Evolutionary conservation across 1,140 invertebrate genomes (phyloP), one percentile per base, ranked within the genome.

Genomic region (Drosophila nikananu): DNA sequence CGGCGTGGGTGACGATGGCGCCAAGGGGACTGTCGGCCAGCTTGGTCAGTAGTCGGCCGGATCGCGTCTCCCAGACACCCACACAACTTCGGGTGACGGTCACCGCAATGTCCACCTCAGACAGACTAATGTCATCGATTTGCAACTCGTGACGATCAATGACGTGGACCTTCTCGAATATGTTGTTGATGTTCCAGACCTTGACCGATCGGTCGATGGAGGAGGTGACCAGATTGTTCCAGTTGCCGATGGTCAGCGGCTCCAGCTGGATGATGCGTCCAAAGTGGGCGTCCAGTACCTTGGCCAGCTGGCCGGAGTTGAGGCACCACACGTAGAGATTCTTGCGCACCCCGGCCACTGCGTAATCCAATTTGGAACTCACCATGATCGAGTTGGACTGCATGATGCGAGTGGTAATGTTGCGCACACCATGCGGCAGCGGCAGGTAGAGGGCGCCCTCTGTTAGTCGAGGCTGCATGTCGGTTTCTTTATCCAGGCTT

Each of bases 181-280:
- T 99, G 91, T 99, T 99, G 91, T 99, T 98, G 67, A 99, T 98
- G 93, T 99, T 99, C 99, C 99, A 99, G 0, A 99, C 98, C 94
- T 99, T 99, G 1, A 99, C 98, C 1, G 98, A 98, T 72, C 98
- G 95, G 93, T 99, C 99, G 58, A 99, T 99, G 0, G 98, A 99
- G 0, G 98, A 99, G 0, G 98, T 99, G 37, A 99, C 97, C 35
- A 98, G 96, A 89, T 97, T 97, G 93, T 99, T 99, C 96, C 98
- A 98, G 68, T 97, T 96, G 3, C 97, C 97, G 48, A 97, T 95
- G 17, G 96, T 98, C 9, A 98, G 92, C 1, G 97, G 95, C 74
- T 97, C 96, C 55, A 99, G 93, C 83, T 98, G 97, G 52, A 99
- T 98, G 12, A 99, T 99, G 65, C 99, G 94, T 1, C 98, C 98